Conservation (phyloP, 2,888 invertebrate genomes). For the Scaptomyza flava region DNA sequence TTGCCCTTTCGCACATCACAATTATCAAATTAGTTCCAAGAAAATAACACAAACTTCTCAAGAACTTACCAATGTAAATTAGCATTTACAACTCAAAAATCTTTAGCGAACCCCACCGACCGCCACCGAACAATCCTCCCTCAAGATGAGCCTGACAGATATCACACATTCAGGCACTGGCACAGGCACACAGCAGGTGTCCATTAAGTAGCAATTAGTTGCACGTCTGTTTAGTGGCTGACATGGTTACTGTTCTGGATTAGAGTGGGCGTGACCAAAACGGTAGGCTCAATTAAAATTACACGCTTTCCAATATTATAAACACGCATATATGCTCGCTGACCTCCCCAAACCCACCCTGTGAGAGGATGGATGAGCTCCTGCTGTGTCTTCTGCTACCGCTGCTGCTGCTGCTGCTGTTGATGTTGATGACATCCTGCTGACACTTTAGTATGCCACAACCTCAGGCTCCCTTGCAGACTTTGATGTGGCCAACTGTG, state of each 20-base stretch:
- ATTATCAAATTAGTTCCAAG: constrained; percentile 10
- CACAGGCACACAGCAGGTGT: constrained; percentile 48
- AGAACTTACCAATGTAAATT: neutral
- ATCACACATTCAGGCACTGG: constrained; percentile 19
- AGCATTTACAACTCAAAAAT: neutral
- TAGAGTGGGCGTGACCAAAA: constrained; percentile 38
- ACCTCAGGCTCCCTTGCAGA: constrained; percentile 21
- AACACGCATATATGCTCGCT: constrained; percentile 32
- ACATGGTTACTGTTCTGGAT: constrained; percentile 42
- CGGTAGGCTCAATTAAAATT: constrained; percentile 60
- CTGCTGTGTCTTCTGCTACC: constrained; percentile 16
- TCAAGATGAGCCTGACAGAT: constrained; percentile 26
- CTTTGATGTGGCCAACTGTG: constrained; percentile 63
- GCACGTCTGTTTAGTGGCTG: constrained; percentile 54
- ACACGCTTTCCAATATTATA: constrained; percentile 71
- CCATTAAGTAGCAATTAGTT: constrained; percentile 70
- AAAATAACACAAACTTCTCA: neutral
- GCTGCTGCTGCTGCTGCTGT: constrained; percentile 6
- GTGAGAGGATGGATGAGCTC: constrained; percentile 8
- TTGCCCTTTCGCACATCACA: constrained; percentile 1
- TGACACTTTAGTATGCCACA: constrained; percentile 59
- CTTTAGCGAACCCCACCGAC: neutral
- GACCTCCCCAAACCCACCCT: neutral
- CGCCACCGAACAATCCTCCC: neutral
- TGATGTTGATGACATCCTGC: constrained; percentile 61